A percentile compares a stretch with the other conserved stretches of the same genome.
phyloP scores from a whole-genome alignment of 2,888 invertebrate species.

The Branchellion lobata region DNA sequence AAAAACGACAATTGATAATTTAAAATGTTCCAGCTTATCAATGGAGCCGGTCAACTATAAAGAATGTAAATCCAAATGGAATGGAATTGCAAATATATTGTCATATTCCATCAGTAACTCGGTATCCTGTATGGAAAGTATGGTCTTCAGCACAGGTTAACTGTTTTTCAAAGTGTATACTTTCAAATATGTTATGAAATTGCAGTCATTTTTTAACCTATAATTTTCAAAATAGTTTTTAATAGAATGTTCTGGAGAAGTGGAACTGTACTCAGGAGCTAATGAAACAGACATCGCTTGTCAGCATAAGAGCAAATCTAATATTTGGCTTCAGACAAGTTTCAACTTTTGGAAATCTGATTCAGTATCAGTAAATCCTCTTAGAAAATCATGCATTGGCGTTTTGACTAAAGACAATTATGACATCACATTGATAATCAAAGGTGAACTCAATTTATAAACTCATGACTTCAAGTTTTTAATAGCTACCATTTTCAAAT shows the following conservation, averaged over 20 bases:
- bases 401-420: conserved; percentile 6
- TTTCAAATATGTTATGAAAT: background rate
- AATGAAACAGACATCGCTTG: conserved; percentile 19
- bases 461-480: background rate
- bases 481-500: background rate
- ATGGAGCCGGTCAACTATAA: conserved; percentile 1
- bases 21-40: background rate
- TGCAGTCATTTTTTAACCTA: background rate
- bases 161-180: background rate
- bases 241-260: background rate
- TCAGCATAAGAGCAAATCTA: conserved; percentile 11
- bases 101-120: background rate
- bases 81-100: background rate
- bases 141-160: conserved; percentile 27
- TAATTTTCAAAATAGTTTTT: conserved; percentile 28
- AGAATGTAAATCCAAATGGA: conserved; percentile 5
- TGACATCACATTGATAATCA: conserved; percentile 3
- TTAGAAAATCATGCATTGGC: conserved; percentile 29
- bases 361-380: conserved; percentile 4
- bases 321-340: conserved; percentile 16
- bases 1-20: too few relatives aligned
- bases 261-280: conserved; percentile 24
- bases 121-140: conserved; percentile 11
- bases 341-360: conserved; percentile 20
- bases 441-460: conserved; percentile 8